Evolutionary conservation across 2,113 vertebrate species (phyloP).

Genomic region (Barbus barbus): DNA sequence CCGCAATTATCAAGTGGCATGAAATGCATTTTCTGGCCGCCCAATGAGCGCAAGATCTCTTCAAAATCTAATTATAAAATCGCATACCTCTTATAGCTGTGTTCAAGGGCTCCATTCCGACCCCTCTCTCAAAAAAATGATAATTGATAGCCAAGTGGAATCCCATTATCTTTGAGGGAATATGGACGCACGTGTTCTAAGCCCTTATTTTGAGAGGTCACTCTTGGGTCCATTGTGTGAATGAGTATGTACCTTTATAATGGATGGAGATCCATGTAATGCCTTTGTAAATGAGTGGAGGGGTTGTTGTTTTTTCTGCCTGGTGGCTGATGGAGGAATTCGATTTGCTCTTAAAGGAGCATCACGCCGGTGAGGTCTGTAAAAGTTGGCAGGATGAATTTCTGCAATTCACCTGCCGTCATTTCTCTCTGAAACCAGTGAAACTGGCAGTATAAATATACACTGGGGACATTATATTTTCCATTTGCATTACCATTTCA

Average conservation of each 20-base stretch:
- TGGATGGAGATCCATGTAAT: conserved; percentile 63
- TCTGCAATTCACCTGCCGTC: not conserved
- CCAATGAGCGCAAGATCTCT: conserved; percentile 10
- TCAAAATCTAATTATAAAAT: conserved; percentile 58
- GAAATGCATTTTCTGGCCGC: conserved; percentile 43
- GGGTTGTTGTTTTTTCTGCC: conserved; percentile 52
- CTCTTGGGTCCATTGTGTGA: conserved; percentile 53
- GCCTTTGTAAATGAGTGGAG: conserved; percentile 61
- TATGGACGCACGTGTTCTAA: conserved; percentile 53
- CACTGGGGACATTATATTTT: not conserved
- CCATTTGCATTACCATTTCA: not conserved
- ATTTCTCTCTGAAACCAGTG: not conserved
- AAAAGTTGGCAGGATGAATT: not conserved
- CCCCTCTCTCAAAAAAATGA: conserved; percentile 41
- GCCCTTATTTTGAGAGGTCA: conserved; percentile 58
- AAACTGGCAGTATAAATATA: not conserved
- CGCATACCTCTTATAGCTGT: conserved; percentile 38
- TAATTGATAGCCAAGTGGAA: conserved; percentile 63
- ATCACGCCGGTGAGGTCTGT: not conserved
- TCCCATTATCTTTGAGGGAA: conserved; percentile 60
- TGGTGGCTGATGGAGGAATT: conserved; percentile 24
- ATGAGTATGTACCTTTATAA: conserved; percentile 64
- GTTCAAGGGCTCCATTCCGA: conserved; percentile 22
- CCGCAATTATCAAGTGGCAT: conserved; percentile 50
- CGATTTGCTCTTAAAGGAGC: conserved; percentile 49